Conservation (phyloP, 2,888 invertebrate species). For the Plemyria rubiginata region DNA sequence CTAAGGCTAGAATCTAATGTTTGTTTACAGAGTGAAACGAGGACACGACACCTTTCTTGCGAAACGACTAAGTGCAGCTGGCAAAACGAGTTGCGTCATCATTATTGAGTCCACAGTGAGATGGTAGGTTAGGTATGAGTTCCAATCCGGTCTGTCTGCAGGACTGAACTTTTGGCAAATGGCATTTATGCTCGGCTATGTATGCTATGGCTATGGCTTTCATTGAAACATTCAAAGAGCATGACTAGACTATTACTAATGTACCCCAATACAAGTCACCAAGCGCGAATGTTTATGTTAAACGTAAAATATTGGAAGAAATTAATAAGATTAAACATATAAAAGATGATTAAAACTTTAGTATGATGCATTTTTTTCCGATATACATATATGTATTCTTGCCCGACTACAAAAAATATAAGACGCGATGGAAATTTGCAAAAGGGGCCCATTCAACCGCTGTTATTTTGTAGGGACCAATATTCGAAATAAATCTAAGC, state of each 20-base stretch:
- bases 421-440: no score
- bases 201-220: neutral
- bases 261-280: no score
- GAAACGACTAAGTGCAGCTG: constrained; percentile 74
- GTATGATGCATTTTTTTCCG: no score
- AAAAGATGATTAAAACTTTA: no score
- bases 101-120: constrained; percentile 41
- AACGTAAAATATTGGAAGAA: no score
- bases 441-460: neutral
- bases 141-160: neutral
- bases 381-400: no score
- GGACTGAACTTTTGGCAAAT: neutral
- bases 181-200: no score
- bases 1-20: constrained; percentile 45
- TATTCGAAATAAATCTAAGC: neutral
- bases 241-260: no score
- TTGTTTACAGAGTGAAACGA: constrained; percentile 72
- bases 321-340: no score
- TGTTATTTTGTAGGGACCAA: neutral
- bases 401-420: no score
- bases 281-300: no score
- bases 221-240: neutral
- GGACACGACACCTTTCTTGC: constrained; percentile 73
- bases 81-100: constrained; percentile 78
- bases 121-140: neutral